Conservation (phyloP, 2,888 invertebrate species). For the Drosophila ustulata region DNA sequence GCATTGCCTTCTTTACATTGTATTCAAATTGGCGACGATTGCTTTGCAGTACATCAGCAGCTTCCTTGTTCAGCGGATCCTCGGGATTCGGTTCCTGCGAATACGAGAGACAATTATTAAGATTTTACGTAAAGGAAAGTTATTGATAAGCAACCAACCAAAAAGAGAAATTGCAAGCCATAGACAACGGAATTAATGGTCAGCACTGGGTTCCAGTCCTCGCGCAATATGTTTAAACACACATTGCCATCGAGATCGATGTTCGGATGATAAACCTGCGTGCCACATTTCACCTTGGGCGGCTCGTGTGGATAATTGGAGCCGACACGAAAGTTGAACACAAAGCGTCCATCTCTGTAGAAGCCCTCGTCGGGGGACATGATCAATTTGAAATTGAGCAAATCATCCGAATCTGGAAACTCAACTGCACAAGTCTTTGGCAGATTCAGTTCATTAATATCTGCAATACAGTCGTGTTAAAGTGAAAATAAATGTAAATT, state of each 20-base stretch:
- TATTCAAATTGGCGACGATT: conserved; percentile 97
- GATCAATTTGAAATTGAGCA: conserved; percentile 97
- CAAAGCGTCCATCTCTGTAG: conserved; percentile 96
- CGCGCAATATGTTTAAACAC: conserved; percentile 97
- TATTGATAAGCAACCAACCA: conserved; percentile 86
- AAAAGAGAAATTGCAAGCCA: conserved; percentile 97
- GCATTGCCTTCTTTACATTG: conserved; percentile 98
- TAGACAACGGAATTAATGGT: conserved; percentile 99
- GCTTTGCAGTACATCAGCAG: conserved; percentile 97
- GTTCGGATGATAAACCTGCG: conserved; percentile 98
- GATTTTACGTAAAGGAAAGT: background rate
- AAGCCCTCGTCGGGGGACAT: conserved; percentile 99
- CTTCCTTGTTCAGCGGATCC: conserved; percentile 99
- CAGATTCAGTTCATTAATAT: conserved; percentile 98
- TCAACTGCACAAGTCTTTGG: conserved; percentile 98
- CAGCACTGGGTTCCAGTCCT: conserved; percentile 99
- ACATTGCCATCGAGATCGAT: conserved; percentile 99
- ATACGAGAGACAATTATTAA: background rate
- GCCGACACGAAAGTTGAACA: conserved; percentile 96
- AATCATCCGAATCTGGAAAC: conserved; percentile 98
- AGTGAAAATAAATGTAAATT: conserved; percentile 39
- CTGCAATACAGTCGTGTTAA: conserved; percentile 86
- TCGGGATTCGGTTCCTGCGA: conserved; percentile 98
- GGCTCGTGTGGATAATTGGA: conserved; percentile 99
- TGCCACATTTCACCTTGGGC: conserved; percentile 99